phyloP scores from a whole-genome alignment of 2,797 vertebrate genomes.

The Iguana delicatissima region DNA sequence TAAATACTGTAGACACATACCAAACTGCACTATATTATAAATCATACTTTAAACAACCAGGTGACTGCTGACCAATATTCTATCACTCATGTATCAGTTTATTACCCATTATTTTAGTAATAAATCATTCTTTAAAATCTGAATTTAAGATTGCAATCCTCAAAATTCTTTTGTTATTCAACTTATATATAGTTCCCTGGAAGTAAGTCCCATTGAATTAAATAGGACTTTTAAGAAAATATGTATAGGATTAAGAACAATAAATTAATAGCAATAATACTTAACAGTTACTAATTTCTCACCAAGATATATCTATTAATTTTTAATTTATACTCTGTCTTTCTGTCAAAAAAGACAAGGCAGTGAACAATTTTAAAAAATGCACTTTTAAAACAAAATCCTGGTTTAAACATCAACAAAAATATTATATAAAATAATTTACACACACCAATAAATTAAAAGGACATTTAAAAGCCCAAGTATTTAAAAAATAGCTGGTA shows the following conservation, averaged over 20 bases:
- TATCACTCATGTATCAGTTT: not conserved
- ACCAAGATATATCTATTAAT: too few relatives aligned
- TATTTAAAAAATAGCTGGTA: too few relatives aligned
- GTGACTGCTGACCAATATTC: not conserved
- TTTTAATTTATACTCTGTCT: too few relatives aligned
- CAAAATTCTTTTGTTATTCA: not conserved
- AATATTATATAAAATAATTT: not conserved
- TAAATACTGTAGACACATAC: not conserved
- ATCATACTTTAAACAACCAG: not conserved
- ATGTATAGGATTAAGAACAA: too few relatives aligned
- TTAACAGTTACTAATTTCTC: too few relatives aligned
- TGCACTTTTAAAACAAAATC: not conserved
- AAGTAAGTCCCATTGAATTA: not conserved
- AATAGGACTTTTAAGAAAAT: not conserved
- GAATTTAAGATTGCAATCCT: not conserved
- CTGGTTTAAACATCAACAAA: too few relatives aligned
- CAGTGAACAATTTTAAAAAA: not conserved
- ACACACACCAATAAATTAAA: not conserved
- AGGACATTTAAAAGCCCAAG: not conserved
- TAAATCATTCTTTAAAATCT: not conserved
- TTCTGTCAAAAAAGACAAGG: not conserved
- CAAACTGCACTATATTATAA: not conserved
- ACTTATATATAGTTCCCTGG: not conserved
- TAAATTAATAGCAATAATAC: too few relatives aligned
- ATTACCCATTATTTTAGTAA: not conserved